Conservation (phyloP, 2,888 invertebrate species). For the Phengaris arion region DNA sequence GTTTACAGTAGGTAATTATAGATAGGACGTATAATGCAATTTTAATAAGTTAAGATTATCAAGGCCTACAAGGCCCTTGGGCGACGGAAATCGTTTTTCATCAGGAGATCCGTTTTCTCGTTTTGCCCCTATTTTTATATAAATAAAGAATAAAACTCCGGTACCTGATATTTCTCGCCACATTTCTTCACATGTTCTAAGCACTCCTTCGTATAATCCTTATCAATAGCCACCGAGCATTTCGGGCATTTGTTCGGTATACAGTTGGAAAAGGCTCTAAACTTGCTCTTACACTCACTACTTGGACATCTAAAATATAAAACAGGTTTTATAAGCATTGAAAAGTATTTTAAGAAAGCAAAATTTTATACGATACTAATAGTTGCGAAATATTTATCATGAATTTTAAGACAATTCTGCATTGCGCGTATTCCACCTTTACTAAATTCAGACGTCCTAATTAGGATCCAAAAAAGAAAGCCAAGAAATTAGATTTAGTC, state of each 20-base stretch:
- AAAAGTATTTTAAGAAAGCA: not conserved
- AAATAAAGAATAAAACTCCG: too few species aligned
- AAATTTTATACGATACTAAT: not conserved
- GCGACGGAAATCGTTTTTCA: too few species aligned
- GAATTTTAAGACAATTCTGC: not conserved
- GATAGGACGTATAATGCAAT: too few species aligned
- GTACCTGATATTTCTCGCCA: slow-evolving; percentile 57
- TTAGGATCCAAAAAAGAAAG: too few species aligned
- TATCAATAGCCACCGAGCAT: slow-evolving; percentile 53
- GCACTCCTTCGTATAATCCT: slow-evolving; percentile 52
- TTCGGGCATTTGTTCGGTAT: slow-evolving; percentile 53
- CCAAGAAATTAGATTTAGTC: too few species aligned
- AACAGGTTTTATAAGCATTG: not conserved
- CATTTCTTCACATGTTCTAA: slow-evolving; percentile 55
- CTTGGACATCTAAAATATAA: slow-evolving; percentile 56
- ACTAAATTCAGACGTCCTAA: too few species aligned
- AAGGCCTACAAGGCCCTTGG: too few species aligned
- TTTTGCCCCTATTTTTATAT: too few species aligned
- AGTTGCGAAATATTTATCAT: not conserved
- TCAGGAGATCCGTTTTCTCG: too few species aligned
- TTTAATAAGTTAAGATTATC: too few species aligned
- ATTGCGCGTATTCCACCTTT: too few species aligned
- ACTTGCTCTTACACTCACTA: slow-evolving; percentile 54
- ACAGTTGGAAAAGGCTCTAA: slow-evolving; percentile 48
- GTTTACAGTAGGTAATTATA: too few species aligned